Conservation (phyloP, 2,888 invertebrate genomes). For the Hirudinaria manillensis region DNA sequence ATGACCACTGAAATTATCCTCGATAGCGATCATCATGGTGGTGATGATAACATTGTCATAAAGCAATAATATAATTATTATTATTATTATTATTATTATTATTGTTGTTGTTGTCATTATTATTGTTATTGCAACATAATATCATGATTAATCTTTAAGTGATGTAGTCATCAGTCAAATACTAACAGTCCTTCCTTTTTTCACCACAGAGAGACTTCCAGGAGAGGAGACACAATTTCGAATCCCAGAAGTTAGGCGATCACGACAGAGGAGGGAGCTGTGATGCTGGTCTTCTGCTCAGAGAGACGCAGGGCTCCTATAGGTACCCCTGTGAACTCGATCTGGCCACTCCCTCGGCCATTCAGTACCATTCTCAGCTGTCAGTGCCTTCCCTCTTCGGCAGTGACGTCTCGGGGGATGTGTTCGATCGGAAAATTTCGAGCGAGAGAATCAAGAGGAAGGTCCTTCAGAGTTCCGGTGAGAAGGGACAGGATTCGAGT, state of each 20-base stretch:
- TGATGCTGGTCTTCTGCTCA: background rate
- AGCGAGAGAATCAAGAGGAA: slow-evolving; percentile 10
- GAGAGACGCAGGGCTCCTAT: background rate
- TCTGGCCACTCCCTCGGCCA: background rate
- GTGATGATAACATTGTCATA: too few relatives aligned
- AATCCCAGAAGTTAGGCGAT: background rate
- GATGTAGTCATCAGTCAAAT: too few relatives aligned
- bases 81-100: too few relatives aligned
- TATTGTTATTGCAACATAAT: too few relatives aligned
- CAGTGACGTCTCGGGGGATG: background rate
- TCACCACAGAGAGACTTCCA: slow-evolving; percentile 25
- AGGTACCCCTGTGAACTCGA: background rate
- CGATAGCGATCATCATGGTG: too few relatives aligned
- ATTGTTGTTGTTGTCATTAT: too few relatives aligned
- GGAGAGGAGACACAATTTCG: slow-evolving; percentile 24
- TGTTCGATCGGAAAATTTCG: background rate
- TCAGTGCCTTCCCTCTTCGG: slow-evolving; percentile 11
- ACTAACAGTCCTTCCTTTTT: too few relatives aligned
- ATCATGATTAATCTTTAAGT: too few relatives aligned
- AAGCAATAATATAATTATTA: too few relatives aligned
- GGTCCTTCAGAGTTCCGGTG: too few relatives aligned
- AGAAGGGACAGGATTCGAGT: too few relatives aligned
- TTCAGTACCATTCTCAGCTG: slow-evolving; percentile 19
- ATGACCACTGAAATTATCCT: too few relatives aligned
- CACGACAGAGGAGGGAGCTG: background rate